Base-by-base conservation (phyloP, 23 tunicate species). In the Oikopleura dioica region DNA sequence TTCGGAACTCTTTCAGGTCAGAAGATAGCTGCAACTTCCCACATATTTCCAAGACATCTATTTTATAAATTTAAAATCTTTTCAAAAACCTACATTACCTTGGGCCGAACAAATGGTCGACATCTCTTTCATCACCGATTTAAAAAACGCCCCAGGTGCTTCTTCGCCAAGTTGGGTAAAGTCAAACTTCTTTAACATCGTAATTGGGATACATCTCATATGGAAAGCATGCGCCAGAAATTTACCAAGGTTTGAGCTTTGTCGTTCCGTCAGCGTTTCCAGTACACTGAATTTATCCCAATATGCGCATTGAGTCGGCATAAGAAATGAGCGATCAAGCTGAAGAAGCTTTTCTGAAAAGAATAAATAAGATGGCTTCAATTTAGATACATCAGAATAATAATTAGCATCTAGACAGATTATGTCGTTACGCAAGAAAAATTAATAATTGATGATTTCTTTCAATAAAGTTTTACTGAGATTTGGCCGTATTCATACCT, bases 101-200 rank as follows among this genome's bases (percentile, higher is more conserved):
- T n/a, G n/a, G n/a, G n/a, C n/a, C n/a, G n/a, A n/a, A n/a, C n/a
- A n/a, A 44, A 44, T 44, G 9, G 55, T 21, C 55, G 9, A 44
- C 9, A 44, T 9, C 9, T 21, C 55, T 9, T 9, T 44, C 21
- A 44, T 44, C 21, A 44, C 16, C 16, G 55, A 9, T 21, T 44
- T 21, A 44, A 44, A 44, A 44, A 44, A 44, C 9, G 21, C 21
- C 55, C 21, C 16, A 44, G 21, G 21, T 44, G 9, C 55, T 44
- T 44, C 16, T 63, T 63, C 26, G 33, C 33, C 26, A 28, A 63
- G 16, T 28, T 63, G 30, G 30, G 30, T 31, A 28, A 63, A 63
- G 33, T 63, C 72, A 23, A 63, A 21, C 72, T 63, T 63, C 33
- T 63, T 63, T 28, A 63, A 63, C 72, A 63, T 63, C 33, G 72